Conservation (phyloP, 1,140 invertebrate genomes). For the Aphidius ervi region DNA sequence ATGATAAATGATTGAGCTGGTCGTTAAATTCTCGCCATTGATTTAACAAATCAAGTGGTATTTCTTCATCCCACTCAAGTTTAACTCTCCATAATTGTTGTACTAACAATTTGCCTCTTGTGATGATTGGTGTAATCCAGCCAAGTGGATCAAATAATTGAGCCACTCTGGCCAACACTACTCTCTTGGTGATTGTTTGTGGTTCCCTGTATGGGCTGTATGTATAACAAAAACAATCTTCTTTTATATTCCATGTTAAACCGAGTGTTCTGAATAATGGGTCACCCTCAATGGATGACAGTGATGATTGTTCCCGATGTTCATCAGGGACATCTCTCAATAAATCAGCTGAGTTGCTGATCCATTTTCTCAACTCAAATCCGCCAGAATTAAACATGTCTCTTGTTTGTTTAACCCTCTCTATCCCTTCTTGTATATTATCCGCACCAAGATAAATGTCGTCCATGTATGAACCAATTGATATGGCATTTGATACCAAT, state of each 20-base stretch:
- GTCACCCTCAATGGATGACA: neutral
- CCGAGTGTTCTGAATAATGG: neutral
- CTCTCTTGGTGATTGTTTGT: slow-evolving; percentile 19
- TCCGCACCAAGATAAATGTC: neutral
- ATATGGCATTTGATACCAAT: neutral
- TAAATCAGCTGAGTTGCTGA: slow-evolving; percentile 13
- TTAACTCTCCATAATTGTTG: slow-evolving; percentile 33
- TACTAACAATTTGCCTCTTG: slow-evolving; percentile 35
- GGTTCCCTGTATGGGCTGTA: neutral
- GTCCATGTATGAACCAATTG: neutral
- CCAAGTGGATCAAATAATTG: slow-evolving; percentile 29
- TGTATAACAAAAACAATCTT: neutral
- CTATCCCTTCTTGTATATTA: too few species aligned
- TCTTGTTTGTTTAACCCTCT: too few species aligned
- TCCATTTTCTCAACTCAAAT: slow-evolving; percentile 20
- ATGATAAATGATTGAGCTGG: too few species aligned
- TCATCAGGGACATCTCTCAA: neutral
- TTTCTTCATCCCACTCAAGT: slow-evolving; percentile 35
- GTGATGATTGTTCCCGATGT: neutral
- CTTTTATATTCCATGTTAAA: neutral
- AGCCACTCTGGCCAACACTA: slow-evolving; percentile 24
- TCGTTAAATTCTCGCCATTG: too few species aligned
- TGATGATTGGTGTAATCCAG: slow-evolving; percentile 20
- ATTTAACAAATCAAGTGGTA: neutral
- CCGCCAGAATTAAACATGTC: slow-evolving; percentile 12